Evolutionary conservation across 2,888 invertebrate species (phyloP), one percentile per base, ranked within the genome.

Genomic region (Carterocephalus palaemon): DNA sequence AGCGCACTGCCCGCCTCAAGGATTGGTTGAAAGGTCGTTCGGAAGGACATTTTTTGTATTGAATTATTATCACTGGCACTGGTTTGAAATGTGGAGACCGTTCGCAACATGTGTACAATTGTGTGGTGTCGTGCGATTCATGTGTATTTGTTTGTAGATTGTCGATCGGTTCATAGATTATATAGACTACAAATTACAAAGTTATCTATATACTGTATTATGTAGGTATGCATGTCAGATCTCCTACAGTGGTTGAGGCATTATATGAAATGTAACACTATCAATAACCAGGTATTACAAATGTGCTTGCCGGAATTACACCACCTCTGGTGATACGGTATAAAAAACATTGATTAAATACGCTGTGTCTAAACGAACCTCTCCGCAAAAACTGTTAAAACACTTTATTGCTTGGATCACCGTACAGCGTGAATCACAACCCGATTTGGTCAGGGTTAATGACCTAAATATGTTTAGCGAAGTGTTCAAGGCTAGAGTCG

Each of bases 391-490:
- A 86, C 81, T 80, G 73, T 77, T 78, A 69, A n/a, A 67, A 74
- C 67, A 70, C 75, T 80, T 77, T 81, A 83, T 83, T 80, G 84
- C 82, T 83, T 74, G 78, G 80, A 74, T 79, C 79, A 75, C 71
- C 68, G 62, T 78, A 75, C 71, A 68, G 61, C 64, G 80, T 86
- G 86, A 86, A 84, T 86, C 86, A 85, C 80, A 78, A 80, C 76
- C 76, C 81, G 82, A 85, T 82, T 85, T 76, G 80, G 77, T 67
- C 65, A 79, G 83, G 86, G 86, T 86, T 78, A 85, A 83, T 82
- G 83, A 85, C 86, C 86, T 67, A 82, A 83, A 84, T 84, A 74
- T 80, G 79, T 78, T 82, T 77, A 74, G 79, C 75, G 67, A 75
- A 80, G 69, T 78, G 69, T 77, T 82, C 86, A 86, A 86, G 86